Evolutionary conservation across 2,113 vertebrate species (phyloP), one percentile per base, ranked within the genome.

Genomic region (Gambusia holbrooki): DNA sequence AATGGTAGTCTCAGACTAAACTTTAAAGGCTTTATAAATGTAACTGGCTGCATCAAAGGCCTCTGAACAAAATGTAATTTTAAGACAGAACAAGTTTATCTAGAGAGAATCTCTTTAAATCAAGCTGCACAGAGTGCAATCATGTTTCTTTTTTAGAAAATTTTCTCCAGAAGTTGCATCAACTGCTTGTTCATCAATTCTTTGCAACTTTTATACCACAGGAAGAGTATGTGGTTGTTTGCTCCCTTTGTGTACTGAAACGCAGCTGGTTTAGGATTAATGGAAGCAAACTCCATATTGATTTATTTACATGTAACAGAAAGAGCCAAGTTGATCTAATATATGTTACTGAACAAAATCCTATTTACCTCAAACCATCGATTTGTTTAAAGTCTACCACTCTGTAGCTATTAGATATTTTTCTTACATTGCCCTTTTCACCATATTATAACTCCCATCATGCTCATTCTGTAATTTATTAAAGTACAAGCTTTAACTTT

Each of bases 401-500:
- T 58, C 6, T n/a, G 25, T 11, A 11, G 22, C 8, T n/a, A 58
- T 58, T 25, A 58, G 51, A 15, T 1, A 32, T 73, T 68, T 68
- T 33, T 15, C 62, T 64, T 37, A 61, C 45, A 3, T 2, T 35
- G 5, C 45, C 13, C 33, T 9, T n/a, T 68, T n/a, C 1, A 12
- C n/a, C 77, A 67, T 10, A 69, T 80, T 42, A 68, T 45, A 28
- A 62, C 69, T 61, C 76, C 64, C 35, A 62, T 73, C 64, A 69
- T 76, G 71, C 27, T 48, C 62, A 37, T 27, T 69, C 69, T 25
- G 35, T 69, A 66, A 27, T 29, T 51, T 32, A 62, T 69, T 40
- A 42, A 14, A 40, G 40, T 74, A 76, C 40, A n/a, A 72, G 74
- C 29, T 67, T 81, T 40, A 69, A 75, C 67, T 81, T 79, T 71